phyloP scores from a whole-genome alignment of 1,140 invertebrate species.

The Drosophila tsacasi region DNA sequence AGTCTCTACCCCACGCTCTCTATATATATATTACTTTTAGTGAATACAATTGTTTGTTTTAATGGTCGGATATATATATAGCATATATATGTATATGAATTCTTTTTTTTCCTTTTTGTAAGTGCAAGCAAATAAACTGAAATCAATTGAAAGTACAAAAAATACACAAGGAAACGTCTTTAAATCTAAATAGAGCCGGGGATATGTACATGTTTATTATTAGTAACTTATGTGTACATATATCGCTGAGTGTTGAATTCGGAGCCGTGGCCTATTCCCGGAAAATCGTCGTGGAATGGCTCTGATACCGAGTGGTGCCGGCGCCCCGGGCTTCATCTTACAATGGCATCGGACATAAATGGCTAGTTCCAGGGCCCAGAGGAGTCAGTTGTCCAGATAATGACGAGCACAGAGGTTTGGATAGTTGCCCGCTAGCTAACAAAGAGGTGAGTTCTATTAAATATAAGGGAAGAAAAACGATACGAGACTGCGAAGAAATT shows the following conservation, averaged over 20 bases:
- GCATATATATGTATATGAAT: neutral
- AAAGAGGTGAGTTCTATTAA: neutral
- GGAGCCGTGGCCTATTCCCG: neutral
- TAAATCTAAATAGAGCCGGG: neutral
- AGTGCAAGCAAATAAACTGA: constrained; percentile 27
- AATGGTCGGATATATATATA: constrained; percentile 34
- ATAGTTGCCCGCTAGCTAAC: neutral
- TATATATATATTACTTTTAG: constrained; percentile 25
- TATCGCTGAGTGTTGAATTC: too few species aligned
- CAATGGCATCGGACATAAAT: neutral
- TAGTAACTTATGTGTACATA: neutral
- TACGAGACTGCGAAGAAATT: too few species aligned
- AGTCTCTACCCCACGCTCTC: neutral
- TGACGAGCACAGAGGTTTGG: neutral
- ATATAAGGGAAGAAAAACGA: neutral
- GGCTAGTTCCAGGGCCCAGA: neutral
- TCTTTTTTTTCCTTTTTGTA: constrained; percentile 20
- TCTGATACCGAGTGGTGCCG: neutral
- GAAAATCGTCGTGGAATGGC: neutral
- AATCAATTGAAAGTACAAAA: constrained; percentile 14
- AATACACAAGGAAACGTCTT: neutral
- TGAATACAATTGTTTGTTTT: constrained; percentile 57
- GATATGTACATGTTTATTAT: neutral
- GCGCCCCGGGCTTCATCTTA: constrained; percentile 3
- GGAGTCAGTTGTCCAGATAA: neutral